phyloP scores from a whole-genome alignment of 2,113 vertebrate species.

The Lethenteron camtschaticum region DNA sequence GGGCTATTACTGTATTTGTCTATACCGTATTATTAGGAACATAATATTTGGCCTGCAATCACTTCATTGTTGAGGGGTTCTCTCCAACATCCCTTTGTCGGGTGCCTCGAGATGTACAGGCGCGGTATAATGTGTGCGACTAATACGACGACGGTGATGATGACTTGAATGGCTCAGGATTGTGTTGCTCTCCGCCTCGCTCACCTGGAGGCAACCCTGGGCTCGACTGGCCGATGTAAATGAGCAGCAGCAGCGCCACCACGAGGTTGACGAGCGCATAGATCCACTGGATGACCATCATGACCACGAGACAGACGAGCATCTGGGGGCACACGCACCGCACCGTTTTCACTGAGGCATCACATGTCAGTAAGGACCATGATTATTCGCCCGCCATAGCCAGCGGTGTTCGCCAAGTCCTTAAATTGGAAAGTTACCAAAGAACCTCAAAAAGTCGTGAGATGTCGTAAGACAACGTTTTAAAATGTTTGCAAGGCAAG shows the following conservation, averaged over 20 bases:
- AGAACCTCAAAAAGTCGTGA: background rate
- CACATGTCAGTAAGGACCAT: background rate
- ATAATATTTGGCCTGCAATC: too few species aligned
- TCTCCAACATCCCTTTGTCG: too few species aligned
- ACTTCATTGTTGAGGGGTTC: too few species aligned
- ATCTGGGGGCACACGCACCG: constrained; percentile 25
- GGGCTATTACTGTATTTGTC: too few species aligned
- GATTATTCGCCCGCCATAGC: background rate
- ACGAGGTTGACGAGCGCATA: constrained; percentile 56
- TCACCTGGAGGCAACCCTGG: constrained; percentile 67
- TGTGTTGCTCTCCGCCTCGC: background rate
- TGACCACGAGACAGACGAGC: constrained; percentile 43
- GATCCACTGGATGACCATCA: constrained; percentile 87
- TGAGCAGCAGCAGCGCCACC: constrained; percentile 41
- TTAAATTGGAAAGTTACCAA: background rate
- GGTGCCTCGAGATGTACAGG: too few species aligned
- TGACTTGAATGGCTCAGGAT: too few species aligned
- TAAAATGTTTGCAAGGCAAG: background rate
- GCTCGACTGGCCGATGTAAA: constrained; percentile 67
- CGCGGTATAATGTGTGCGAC: too few species aligned
- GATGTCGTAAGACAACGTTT: background rate
- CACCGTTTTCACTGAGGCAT: constrained; percentile 1
- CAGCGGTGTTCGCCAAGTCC: background rate
- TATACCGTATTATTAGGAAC: too few species aligned
- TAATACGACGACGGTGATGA: too few species aligned